Evolutionary conservation across 2,113 vertebrate species (phyloP).

Genomic region (Columba livia): DNA sequence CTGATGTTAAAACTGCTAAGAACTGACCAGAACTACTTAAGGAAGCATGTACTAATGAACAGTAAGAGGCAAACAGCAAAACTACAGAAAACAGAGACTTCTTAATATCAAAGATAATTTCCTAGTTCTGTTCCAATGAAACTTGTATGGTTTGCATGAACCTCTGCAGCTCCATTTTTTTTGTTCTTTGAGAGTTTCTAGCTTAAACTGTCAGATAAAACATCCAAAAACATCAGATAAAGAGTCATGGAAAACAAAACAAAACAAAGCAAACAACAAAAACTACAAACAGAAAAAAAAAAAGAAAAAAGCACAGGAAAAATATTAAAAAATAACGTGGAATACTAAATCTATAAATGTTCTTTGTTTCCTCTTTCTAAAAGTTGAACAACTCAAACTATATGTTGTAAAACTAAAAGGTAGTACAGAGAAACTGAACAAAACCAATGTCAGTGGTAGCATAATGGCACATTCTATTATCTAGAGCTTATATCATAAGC

Average conservation of each 20-base stretch:
- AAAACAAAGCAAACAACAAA: too few relatives aligned
- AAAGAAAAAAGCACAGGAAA: neutral
- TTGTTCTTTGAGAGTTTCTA: neutral
- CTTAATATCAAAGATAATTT: neutral
- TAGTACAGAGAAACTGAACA: neutral
- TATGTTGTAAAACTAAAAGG: neutral
- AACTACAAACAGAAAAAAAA: neutral
- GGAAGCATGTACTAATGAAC: neutral
- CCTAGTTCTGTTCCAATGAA: neutral
- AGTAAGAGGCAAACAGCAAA: neutral
- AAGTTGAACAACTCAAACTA: neutral
- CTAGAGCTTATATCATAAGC: neutral
- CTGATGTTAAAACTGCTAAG: neutral
- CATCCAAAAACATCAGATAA: neutral
- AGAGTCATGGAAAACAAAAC: neutral
- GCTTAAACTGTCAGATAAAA: neutral
- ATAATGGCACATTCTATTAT: neutral
- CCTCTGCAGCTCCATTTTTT: neutral
- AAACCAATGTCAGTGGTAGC: neutral
- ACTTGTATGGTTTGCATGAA: neutral
- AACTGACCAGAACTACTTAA: neutral
- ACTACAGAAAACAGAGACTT: neutral
- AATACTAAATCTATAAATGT: neutral
- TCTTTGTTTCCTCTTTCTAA: conserved; percentile 28
- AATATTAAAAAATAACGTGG: neutral